A percentile compares a stretch with the other conserved stretches of the same genome.
These are phyloP conservation scores for Chromoteleia sp. DNA, from an alignment of 2,888 invertebrate genomes.

Conservation along the genomic window DNA sequence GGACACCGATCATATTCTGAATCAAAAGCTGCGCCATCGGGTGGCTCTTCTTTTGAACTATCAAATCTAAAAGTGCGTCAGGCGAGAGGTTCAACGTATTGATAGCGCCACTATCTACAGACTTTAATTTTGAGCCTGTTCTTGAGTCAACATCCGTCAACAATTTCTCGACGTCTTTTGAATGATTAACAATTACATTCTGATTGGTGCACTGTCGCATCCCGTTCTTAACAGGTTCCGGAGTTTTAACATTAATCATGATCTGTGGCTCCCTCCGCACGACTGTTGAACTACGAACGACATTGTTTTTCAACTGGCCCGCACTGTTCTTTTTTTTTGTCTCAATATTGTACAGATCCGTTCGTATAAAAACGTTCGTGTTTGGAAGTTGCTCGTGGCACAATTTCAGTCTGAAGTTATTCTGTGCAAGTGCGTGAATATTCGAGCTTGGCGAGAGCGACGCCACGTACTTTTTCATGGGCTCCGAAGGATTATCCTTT, in stretches of 20 bases:
- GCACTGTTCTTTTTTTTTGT: not conserved
- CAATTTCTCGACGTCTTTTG: not conserved
- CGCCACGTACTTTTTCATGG: not conserved
- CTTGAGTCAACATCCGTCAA: constrained; percentile 1
- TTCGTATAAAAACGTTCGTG: constrained; percentile 82
- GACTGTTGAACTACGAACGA: no score
- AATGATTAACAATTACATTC: not conserved
- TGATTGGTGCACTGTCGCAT: not conserved
- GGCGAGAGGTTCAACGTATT: constrained; percentile 77
- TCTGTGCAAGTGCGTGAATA: constrained; percentile 21
- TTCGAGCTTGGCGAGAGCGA: constrained; percentile 11
- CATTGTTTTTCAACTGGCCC: not conserved
- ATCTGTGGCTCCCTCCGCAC: not conserved
- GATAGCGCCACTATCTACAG: not conserved
- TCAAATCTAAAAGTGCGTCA: constrained; percentile 79
- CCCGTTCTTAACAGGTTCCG: constrained; percentile 8
- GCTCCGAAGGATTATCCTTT: not conserved
- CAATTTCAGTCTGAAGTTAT: constrained; percentile 44
- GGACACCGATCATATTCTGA: constrained; percentile 80
- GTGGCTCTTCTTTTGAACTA: constrained; percentile 78
- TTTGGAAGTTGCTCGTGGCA: constrained; percentile 75
- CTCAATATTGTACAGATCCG: constrained; percentile 72
- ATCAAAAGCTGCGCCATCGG: constrained; percentile 81
- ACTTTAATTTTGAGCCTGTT: not conserved
- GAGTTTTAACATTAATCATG: not conserved